Evolutionary conservation across 2,797 vertebrate species (phyloP).

Genomic region (Sebastes matsubarae): DNA sequence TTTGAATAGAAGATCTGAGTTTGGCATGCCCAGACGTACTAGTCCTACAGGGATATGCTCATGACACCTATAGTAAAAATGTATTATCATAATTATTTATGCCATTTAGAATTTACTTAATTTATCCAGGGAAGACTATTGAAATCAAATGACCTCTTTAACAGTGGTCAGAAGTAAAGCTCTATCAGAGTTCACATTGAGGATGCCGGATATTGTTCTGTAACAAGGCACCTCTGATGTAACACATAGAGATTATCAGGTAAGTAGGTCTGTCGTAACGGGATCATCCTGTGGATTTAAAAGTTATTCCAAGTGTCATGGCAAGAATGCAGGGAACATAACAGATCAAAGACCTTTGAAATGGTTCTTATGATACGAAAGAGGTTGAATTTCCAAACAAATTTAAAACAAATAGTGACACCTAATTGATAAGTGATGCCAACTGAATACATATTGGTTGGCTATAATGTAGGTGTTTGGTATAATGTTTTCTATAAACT

Average conservation of each 20-base stretch:
- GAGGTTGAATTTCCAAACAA: not conserved
- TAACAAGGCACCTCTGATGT: constrained; percentile 71
- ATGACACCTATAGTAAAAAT: not conserved
- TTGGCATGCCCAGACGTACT: not conserved
- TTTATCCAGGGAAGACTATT: not conserved
- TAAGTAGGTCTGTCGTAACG: constrained; percentile 83
- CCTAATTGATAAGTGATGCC: no score
- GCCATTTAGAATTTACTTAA: not conserved
- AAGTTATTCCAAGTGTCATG: constrained; percentile 71
- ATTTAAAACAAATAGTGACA: not conserved
- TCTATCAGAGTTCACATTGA: constrained; percentile 22
- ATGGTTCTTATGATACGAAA: not conserved
- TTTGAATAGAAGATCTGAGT: not conserved
- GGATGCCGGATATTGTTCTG: constrained; percentile 43
- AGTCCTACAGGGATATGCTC: not conserved
- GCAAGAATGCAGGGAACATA: constrained; percentile 11
- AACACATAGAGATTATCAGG: constrained; percentile 73
- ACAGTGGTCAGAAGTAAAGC: constrained; percentile 19
- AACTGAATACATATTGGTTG: not conserved
- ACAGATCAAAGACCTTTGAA: not conserved
- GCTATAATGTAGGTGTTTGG: not conserved
- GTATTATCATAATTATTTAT: not conserved
- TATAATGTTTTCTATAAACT: not conserved
- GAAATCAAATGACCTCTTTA: constrained; percentile 20
- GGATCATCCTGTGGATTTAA: constrained; percentile 82